Evolutionary conservation across 2,113 vertebrate genomes (phyloP), one percentile per base, ranked within the genome.

Genomic region (Pterocles burchelli): DNA sequence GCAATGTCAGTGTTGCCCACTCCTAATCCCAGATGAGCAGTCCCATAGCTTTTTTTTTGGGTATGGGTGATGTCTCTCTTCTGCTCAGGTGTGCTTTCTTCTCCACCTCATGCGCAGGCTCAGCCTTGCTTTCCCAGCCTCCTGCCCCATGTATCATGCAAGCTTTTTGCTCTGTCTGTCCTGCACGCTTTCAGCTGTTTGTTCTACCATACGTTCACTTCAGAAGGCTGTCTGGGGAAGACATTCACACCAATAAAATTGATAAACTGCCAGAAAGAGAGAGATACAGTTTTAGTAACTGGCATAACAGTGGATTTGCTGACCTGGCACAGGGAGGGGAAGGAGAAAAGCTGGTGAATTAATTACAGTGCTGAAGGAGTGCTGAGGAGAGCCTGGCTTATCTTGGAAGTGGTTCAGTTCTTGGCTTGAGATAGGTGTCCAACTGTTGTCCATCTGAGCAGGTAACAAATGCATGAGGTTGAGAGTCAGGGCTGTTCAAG

Each of bases 201-300:
- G 85, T 52, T 92, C 62, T 62, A 62, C 66, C 58, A 4, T 66
- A 54, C 13, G 6, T 89, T 89, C 89, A 26, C 80, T 75, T 94
- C 66, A 66, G 73, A 87, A 57, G 16, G 58, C 48, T 10, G 34
- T 57, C 85, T 75, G 61, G 62, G 46, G 70, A 92, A 94, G 92
- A 92, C 25, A 21, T 58, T 62, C 57, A 62, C 0, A 1, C 73
- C 88, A 85, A 87, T 95, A 96, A 92, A 95, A 90, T 3, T 89
- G 96, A 93, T 85, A 78, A 82, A 90, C 66, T 87, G 66, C 92
- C 73, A 93, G 65, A 75, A 82, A 31, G 62, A 88, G 88, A 0
- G 7, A 78, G 88, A 87, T 81, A 84, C 88, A 38, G 41, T 93
- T 95, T 96, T 93, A 95, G 83, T 94, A 92, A 90, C 88, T 90